Base-by-base conservation (phyloP, 2,888 invertebrate species). In the Agriopis marginaria region DNA sequence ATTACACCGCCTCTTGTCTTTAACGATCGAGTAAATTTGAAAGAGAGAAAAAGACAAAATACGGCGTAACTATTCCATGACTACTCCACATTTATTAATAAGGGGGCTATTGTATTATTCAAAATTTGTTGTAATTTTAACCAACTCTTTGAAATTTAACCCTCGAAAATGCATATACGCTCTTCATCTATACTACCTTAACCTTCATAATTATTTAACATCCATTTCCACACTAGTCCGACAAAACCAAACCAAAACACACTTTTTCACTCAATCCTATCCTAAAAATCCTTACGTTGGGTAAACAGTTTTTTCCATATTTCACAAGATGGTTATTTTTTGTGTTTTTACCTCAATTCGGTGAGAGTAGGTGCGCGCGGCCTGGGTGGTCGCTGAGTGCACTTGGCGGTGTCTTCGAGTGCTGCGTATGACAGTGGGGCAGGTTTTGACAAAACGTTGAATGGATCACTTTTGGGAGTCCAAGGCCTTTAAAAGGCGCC, bases 321-420 rank as follows among this genome's bases (percentile, higher is more conserved):
- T 81, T 66, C 70, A 68, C 72, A 63, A 70, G 61, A 40, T 71
- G 71, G 63, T 53, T 68, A 73, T 73, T 44, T 76, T 66, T 83
- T 78, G 75, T 73, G 77, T 80, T 81, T 82, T 81, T 79, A 82
- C 83, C 81, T 82, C 83, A 78, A 82, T 86, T 85, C 82, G 79
- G 79, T 76, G 78, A 76, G 81, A 79, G 83, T 82, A 84, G 70
- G 66, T 75, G 71, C 74, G 75, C 67, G 77, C 86, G 78, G 75
- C 80, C 75, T 87, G 87, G 87, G 87, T 87, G 87, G 86, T 86
- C 87, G 50, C 77, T 54, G 72, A 85, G 86, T 75, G 85, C 82
- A 79, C 87, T 87, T 82, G 78, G 82, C 81, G 80, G 82, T 78
- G 23, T 78, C 71, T 69, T 68, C 64, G 66, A 75, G 14, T 64